Percentiles rank a stretch among this genome's conserved stretches.
Evolutionary conservation across 2,888 invertebrate genomes (phyloP).

Genomic region (Ochlodes sylvanus): DNA sequence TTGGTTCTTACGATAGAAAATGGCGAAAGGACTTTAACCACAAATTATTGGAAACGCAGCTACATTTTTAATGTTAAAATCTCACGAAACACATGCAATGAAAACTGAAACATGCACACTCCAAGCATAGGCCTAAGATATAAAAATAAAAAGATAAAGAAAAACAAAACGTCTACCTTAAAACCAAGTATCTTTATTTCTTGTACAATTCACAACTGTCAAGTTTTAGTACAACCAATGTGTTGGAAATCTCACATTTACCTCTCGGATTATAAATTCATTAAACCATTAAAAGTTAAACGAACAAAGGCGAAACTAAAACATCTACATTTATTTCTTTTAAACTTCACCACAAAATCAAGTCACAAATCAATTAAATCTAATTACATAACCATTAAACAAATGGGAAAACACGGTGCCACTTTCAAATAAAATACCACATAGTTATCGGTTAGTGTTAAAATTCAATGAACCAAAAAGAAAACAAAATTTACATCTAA

Average conservation of each 20-base stretch:
- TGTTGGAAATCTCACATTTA: slow-evolving; percentile 42
- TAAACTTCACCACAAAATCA: slow-evolving; percentile 43
- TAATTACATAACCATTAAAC: slow-evolving; percentile 57
- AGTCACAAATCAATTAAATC: slow-evolving; percentile 60
- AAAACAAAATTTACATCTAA: slow-evolving; percentile 37
- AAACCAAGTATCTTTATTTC: slow-evolving; percentile 73
- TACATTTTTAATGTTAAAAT: slow-evolving; percentile 34
- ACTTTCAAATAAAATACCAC: slow-evolving; percentile 54
- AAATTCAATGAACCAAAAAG: slow-evolving; percentile 33
- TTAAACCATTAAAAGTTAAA: slow-evolving; percentile 31
- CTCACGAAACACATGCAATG: slow-evolving; percentile 62
- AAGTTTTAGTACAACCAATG: slow-evolving; percentile 68
- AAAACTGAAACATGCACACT: slow-evolving; percentile 72
- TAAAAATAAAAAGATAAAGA: slow-evolving; percentile 59
- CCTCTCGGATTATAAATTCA: slow-evolving; percentile 39
- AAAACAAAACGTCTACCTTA: slow-evolving; percentile 73
- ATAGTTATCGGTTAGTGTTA: slow-evolving; percentile 16
- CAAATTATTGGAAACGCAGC: slow-evolving; percentile 56
- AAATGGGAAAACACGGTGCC: slow-evolving; percentile 58
- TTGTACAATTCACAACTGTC: slow-evolving; percentile 80
- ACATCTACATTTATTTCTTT: slow-evolving; percentile 40
- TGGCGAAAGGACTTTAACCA: slow-evolving; percentile 31
- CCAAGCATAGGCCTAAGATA: slow-evolving; percentile 60
- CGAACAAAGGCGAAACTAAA: slow-evolving; percentile 42
- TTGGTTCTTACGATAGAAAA: slow-evolving; percentile 68